Evolutionary conservation across 2,797 vertebrate genomes (phyloP), one percentile per base, ranked within the genome.

Genomic region (Vespertilio murinus): DNA sequence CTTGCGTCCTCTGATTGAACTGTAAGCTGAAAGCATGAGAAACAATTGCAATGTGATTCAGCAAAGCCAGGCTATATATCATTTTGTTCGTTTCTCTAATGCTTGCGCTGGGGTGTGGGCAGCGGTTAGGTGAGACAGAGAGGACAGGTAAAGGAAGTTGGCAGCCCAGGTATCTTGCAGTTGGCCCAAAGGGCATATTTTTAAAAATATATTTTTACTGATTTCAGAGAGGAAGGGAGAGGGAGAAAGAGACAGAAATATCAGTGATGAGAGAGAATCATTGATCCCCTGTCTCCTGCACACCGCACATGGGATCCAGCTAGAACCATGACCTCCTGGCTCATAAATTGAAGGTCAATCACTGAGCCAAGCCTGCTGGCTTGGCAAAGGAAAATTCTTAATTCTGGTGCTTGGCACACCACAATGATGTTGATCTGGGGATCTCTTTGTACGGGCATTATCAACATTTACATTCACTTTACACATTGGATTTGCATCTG

Each of bases 401-500:
- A 93, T 95, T 94, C 94, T 92, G 84, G 88, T 94, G 93, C 94
- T 97, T 90, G 96, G 90, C 97, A 96, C 96, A 95, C 95, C 96
- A 96, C 97, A 97, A 96, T 96, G 97, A 94, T 98, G 97, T 97
- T 98, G 98, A 98, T 98, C 97, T 95, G 97, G 96, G 97, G 92
- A 96, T 98, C 98, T 93, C 69, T 75, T 75, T 33, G 7, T 97
- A 97, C 97, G 96, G 97, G 96, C 98, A 97, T 98, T 98, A 97
- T 98, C 97, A 98, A 98, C 98, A 97, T 98, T 98, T 98, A 98
- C 96, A 97, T 98, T 98, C 98, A 97, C 97, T 98, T 98, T 98
- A 97, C 96, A 97, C 97, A 95, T 74, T 95, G 79, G 95, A 98
- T 98, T 98, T 98, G 97, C 98, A 98, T 98, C 97, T 98, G 97